A percentile compares a stretch with the other conserved stretches of the same genome.
Conservation (phyloP, 2,113 vertebrate species). For the Poeciliopsis turrubarensis region DNA sequence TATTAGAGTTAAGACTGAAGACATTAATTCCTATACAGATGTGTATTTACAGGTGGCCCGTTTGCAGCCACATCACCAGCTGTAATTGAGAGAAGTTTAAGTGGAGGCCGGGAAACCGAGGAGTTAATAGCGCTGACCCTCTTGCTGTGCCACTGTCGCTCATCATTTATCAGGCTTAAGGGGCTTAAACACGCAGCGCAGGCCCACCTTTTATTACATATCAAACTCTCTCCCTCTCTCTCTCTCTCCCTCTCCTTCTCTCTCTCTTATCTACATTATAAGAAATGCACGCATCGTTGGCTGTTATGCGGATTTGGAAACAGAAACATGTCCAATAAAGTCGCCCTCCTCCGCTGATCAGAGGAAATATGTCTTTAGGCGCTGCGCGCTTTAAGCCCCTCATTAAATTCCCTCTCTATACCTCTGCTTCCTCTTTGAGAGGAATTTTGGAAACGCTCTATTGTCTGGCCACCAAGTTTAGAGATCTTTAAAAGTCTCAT, state of each 20-base stretch:
- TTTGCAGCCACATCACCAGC: slow-evolving; percentile 72
- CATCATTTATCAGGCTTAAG: slow-evolving; percentile 84
- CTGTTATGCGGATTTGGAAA: slow-evolving; percentile 78
- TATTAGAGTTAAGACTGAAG: slow-evolving; percentile 51
- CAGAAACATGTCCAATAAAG: slow-evolving; percentile 76
- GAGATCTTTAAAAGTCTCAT: slow-evolving; percentile 14
- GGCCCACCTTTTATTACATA: slow-evolving; percentile 79
- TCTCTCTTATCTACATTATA: slow-evolving; percentile 76
- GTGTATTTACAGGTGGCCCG: slow-evolving; percentile 41
- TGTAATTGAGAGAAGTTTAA: slow-evolving; percentile 82
- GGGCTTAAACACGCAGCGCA: slow-evolving; percentile 80
- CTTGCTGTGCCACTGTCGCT: slow-evolving; percentile 80
- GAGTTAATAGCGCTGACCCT: slow-evolving; percentile 84
- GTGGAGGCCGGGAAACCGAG: slow-evolving; percentile 76
- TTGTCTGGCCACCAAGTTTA: slow-evolving; percentile 58
- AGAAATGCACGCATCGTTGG: slow-evolving; percentile 75
- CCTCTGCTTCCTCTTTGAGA: slow-evolving; percentile 60
- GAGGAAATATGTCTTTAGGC: slow-evolving; percentile 74
- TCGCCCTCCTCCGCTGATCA: slow-evolving; percentile 73
- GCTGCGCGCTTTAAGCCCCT: slow-evolving; percentile 61
- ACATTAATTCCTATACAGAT: slow-evolving; percentile 44
- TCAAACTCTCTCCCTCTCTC: slow-evolving; percentile 69
- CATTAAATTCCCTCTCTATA: slow-evolving; percentile 73
- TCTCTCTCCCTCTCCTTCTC: slow-evolving; percentile 61
- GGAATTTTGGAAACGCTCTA: slow-evolving; percentile 49